These are phyloP conservation scores for Morelia viridis DNA, from an alignment of 2,797 vertebrate genomes.

Conservation along the genomic window DNA sequence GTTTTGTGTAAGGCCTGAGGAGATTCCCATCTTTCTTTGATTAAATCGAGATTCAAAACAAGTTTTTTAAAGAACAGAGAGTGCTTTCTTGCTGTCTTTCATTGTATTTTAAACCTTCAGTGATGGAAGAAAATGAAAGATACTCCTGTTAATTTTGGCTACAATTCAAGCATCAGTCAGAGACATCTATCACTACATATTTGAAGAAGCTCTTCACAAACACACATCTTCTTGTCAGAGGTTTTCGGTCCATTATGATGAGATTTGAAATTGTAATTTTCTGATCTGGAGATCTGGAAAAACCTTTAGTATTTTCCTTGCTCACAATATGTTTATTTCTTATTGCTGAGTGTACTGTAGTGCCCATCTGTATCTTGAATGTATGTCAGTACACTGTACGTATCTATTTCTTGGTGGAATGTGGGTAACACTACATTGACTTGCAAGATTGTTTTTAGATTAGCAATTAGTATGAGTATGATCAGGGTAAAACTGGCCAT, in stretches of 20 bases:
- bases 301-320: neutral
- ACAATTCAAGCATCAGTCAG: neutral
- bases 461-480: neutral
- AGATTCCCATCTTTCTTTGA: neutral
- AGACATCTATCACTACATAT: neutral
- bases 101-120: neutral
- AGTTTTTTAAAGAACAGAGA: neutral
- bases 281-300: neutral
- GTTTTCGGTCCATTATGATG: accelerated
- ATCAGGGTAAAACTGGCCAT: neutral
- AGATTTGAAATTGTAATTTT: neutral
- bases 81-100: neutral
- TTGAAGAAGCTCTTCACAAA: neutral
- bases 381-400: neutral
- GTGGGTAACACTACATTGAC: neutral
- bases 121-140: neutral
- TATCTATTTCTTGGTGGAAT: neutral
- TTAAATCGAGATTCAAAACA: slow-evolving; percentile 25
- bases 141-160: neutral
- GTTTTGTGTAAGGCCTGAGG: neutral
- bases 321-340: neutral
- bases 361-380: neutral
- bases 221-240: neutral
- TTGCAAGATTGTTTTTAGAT: neutral
- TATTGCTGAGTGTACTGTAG: neutral